phyloP scores from a whole-genome alignment of 2,888 invertebrate genomes.

The Agrochola lota region DNA sequence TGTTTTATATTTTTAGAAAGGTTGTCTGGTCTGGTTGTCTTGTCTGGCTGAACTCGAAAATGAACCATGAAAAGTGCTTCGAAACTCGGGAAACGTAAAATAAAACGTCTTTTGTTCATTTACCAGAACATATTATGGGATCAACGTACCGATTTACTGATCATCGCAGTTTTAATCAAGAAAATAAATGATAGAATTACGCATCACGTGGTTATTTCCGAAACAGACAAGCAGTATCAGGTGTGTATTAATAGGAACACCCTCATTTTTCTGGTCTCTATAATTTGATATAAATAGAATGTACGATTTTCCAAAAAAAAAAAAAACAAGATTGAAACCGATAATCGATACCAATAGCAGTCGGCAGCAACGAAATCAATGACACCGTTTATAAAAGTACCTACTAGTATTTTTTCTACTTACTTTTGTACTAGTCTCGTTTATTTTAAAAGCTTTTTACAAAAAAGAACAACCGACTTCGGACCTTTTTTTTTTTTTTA shows the following conservation, averaged over 20 bases:
- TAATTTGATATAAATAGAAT: background rate
- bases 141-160: background rate
- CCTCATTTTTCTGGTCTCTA: background rate
- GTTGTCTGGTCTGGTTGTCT: too few relatives aligned
- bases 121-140: background rate
- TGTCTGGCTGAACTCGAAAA: slow-evolving; percentile 6
- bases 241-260: background rate
- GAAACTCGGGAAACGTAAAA: slow-evolving; percentile 14
- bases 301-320: background rate
- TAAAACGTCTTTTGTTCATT: slow-evolving; percentile 26
- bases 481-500: too few relatives aligned
- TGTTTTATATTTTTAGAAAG: slow-evolving; percentile 27
- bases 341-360: background rate
- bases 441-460: too few relatives aligned
- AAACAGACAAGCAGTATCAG: background rate
- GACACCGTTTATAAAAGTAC: too few relatives aligned
- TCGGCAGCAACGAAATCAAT: background rate
- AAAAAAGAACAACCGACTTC: too few relatives aligned
- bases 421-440: background rate
- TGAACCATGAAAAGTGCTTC: slow-evolving; percentile 1
- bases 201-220: background rate
- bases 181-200: background rate
- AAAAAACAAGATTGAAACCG: background rate
- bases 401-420: background rate
- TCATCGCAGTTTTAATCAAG: background rate